phyloP scores from a whole-genome alignment of 2,797 vertebrate species.

The Leptoclinus maculatus region DNA sequence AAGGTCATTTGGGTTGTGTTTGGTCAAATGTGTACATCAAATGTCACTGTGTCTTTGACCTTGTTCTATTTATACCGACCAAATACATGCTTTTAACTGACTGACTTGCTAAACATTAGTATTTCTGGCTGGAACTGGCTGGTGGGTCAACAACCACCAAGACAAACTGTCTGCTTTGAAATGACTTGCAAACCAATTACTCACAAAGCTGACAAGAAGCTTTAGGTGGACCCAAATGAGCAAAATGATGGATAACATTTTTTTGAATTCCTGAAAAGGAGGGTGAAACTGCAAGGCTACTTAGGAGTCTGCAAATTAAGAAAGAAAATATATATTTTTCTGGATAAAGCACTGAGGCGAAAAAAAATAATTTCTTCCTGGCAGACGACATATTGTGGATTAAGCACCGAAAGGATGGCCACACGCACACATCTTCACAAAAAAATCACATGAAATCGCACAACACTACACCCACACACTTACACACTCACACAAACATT shows the following conservation, averaged over 20 bases:
- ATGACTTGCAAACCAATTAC: slow-evolving; percentile 18
- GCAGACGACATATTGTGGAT: slow-evolving; percentile 64
- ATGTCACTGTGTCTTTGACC: background rate
- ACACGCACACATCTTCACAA: slow-evolving; percentile 62
- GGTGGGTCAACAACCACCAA: background rate
- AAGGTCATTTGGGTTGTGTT: background rate
- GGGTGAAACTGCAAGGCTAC: slow-evolving; percentile 29
- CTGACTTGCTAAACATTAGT: background rate
- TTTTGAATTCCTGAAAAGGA: slow-evolving; percentile 7
- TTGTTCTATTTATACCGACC: background rate
- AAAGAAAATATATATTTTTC: slow-evolving; percentile 10
- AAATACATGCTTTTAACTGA: background rate
- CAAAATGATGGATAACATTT: slow-evolving; percentile 16
- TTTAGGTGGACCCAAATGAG: slow-evolving; percentile 18
- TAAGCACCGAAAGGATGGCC: slow-evolving; percentile 60
- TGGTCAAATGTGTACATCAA: background rate
- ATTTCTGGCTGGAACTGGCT: background rate
- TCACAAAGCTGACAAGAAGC: background rate
- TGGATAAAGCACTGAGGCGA: slow-evolving; percentile 3
- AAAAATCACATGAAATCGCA: slow-evolving; percentile 72
- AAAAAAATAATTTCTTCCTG: slow-evolving; percentile 30
- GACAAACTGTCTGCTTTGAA: slow-evolving; percentile 10
- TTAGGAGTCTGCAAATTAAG: slow-evolving; percentile 34
- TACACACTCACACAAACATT: slow-evolving; percentile 59
- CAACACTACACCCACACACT: slow-evolving; percentile 48